Percentiles rank a stretch among this genome's conserved stretches.
Evolutionary conservation across 2,113 vertebrate species (phyloP).

Genomic region (Takifugu flavidus): DNA sequence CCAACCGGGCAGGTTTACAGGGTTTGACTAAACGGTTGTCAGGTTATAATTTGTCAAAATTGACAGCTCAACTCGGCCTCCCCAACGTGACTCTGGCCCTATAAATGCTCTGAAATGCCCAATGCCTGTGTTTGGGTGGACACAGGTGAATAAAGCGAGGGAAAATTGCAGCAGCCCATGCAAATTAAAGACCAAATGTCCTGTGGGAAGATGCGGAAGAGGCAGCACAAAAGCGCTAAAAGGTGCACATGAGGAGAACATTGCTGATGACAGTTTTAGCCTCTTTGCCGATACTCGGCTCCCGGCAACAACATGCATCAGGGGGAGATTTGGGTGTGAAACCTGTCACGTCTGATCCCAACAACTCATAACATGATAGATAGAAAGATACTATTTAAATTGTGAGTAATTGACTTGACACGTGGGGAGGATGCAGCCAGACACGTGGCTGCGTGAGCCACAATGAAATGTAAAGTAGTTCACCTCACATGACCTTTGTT

Average conservation of each 20-base stretch:
- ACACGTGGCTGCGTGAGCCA: too few species aligned
- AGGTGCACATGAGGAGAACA: conserved; percentile 1
- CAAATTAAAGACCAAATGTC: conserved; percentile 20
- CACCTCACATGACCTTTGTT: neutral
- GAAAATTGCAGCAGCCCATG: conserved; percentile 10
- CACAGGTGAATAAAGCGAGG: conserved; percentile 1
- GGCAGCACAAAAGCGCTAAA: neutral
- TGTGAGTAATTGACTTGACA: too few species aligned
- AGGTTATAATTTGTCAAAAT: conserved; percentile 18
- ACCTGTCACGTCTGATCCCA: too few species aligned
- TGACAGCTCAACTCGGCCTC: conserved; percentile 22
- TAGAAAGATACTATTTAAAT: too few species aligned
- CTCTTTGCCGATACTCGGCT: neutral
- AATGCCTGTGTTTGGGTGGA: conserved; percentile 14
- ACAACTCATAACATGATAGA: too few species aligned
- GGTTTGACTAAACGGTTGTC: neutral
- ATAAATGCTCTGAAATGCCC: neutral
- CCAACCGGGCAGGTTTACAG: conserved; percentile 1
- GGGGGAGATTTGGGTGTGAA: too few species aligned
- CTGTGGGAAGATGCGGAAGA: conserved; percentile 15
- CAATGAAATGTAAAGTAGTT: too few species aligned
- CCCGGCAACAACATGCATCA: too few species aligned
- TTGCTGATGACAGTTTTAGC: conserved; percentile 10
- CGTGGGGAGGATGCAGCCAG: too few species aligned
- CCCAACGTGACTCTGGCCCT: conserved; percentile 15